A percentile compares a stretch with the other conserved stretches of the same genome.
These are phyloP conservation scores for Tragopan temminckii DNA, from an alignment of 2,797 vertebrate species.

Conservation along the genomic window DNA sequence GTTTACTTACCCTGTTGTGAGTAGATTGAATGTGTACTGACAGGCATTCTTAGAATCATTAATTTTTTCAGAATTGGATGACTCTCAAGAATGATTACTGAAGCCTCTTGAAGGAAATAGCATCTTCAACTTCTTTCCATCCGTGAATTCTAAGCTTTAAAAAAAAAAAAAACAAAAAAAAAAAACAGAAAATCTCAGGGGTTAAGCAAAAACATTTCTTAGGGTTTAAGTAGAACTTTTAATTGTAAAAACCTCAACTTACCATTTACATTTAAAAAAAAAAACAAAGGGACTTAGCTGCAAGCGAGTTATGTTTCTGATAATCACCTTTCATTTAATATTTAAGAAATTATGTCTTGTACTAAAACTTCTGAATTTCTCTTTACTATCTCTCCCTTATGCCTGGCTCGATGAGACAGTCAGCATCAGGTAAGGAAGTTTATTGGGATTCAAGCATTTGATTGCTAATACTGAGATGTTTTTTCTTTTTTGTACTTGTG, in stretches of 20 bases:
- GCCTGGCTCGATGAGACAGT: conserved; percentile 89
- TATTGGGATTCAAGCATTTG: conserved; percentile 13
- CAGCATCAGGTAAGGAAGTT: conserved; percentile 89
- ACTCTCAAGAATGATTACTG: neutral
- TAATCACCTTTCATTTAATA: neutral
- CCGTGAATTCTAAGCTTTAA: neutral
- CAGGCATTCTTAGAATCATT: neutral
- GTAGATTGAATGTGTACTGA: neutral
- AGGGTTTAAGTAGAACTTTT: neutral
- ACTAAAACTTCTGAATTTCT: conserved; percentile 79
- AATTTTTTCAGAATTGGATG: neutral
- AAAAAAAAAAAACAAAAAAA: neutral
- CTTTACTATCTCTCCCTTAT: conserved; percentile 87
- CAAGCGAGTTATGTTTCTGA: neutral
- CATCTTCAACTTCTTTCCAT: neutral
- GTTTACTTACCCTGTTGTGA: neutral
- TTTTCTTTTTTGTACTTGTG: neutral
- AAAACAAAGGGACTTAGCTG: neutral
- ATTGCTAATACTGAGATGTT: neutral
- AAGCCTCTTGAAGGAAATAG: neutral
- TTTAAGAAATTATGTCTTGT: conserved; percentile 20
- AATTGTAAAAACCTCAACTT: neutral
- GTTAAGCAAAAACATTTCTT: neutral
- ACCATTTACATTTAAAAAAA: neutral
- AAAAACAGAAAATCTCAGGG: neutral